Evolutionary conservation across 2,888 invertebrate genomes (phyloP).

Genomic region (Tetanocera ferruginea): DNA sequence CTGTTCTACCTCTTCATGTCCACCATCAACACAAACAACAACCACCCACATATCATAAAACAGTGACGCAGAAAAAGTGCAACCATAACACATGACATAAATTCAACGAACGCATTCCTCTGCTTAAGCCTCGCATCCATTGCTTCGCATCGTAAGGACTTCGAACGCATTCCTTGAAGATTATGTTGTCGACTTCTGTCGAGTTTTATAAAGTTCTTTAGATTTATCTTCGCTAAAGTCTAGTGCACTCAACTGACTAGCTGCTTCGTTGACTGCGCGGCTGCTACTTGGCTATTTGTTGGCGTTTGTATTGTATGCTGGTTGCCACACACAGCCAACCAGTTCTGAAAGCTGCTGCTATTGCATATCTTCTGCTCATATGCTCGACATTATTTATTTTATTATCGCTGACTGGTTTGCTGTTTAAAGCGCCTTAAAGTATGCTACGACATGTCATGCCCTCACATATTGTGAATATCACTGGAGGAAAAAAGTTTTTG

Average conservation of each 20-base stretch:
- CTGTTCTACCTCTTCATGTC: neutral
- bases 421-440: slow-evolving; percentile 10
- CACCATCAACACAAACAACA: neutral
- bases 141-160: neutral
- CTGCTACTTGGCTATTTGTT: neutral
- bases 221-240: slow-evolving; percentile 28
- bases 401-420: neutral
- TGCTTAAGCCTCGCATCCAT: neutral
- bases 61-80: neutral
- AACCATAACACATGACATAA: slow-evolving; percentile 3
- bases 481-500: too few relatives aligned
- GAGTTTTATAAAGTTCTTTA: slow-evolving; percentile 36
- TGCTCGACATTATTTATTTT: slow-evolving; percentile 13
- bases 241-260: neutral
- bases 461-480: neutral
- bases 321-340: neutral
- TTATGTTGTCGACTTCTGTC: slow-evolving; percentile 41
- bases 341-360: neutral
- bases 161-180: slow-evolving; percentile 27
- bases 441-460: slow-evolving; percentile 3
- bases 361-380: neutral
- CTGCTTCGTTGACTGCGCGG: neutral
- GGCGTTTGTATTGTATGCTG: neutral
- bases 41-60: neutral
- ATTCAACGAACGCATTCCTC: neutral